phyloP scores from a whole-genome alignment of 2,888 invertebrate species.

The Hypercompe scribonia region DNA sequence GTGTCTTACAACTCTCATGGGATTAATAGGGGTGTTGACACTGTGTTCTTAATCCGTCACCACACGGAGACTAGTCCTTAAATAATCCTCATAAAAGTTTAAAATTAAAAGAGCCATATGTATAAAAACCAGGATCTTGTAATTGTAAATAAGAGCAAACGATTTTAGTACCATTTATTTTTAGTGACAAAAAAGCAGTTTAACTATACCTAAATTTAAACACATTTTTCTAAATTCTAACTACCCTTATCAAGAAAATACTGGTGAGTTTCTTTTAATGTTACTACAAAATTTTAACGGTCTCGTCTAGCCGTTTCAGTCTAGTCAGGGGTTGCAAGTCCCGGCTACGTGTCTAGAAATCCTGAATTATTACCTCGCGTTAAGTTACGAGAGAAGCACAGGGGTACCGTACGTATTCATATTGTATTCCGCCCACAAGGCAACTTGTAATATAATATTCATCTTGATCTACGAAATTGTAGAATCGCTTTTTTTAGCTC shows the following conservation, averaged over 20 bases:
- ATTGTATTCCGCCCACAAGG: background rate
- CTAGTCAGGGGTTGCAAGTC: constrained; percentile 15
- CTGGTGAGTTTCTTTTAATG: background rate
- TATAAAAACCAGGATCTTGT: no score
- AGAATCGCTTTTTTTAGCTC: background rate
- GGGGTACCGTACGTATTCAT: constrained; percentile 7
- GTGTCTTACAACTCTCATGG: no score
- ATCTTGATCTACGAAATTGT: background rate
- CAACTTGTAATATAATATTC: constrained; percentile 13
- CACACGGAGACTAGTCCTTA: no score
- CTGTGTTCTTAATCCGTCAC: no score
- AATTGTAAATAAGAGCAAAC: no score
- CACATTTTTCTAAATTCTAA: background rate
- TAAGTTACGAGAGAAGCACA: constrained; percentile 10
- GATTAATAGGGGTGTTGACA: no score
- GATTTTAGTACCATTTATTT: no score
- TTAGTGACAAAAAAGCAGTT: background rate
- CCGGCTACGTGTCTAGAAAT: constrained; percentile 44
- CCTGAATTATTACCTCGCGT: constrained; percentile 34
- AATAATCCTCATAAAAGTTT: no score
- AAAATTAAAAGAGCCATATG: no score
- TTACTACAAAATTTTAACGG: constrained; percentile 11
- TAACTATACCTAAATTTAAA: background rate
- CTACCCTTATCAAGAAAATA: constrained; percentile 1
- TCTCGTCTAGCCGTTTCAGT: constrained; percentile 12